Conservation (phyloP, 2,113 vertebrate genomes). For the Tauraco erythrolophus region DNA sequence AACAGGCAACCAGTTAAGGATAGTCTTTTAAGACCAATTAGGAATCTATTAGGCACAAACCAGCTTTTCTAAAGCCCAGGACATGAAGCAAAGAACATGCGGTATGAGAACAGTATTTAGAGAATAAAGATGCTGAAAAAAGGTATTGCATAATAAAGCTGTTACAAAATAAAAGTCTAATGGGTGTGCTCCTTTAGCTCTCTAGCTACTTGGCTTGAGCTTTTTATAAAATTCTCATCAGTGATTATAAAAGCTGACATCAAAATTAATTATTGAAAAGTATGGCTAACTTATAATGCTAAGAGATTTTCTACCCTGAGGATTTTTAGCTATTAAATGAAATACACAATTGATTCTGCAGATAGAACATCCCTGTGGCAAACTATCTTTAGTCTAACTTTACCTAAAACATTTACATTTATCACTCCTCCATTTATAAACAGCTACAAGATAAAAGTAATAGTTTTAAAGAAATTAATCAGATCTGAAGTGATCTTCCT, state of each 20-base stretch:
- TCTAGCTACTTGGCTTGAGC: background rate
- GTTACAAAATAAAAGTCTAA: background rate
- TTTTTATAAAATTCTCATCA: too few species aligned
- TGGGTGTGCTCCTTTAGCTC: background rate
- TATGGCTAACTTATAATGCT: background rate
- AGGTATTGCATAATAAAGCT: background rate
- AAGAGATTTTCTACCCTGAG: background rate
- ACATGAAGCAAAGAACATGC: background rate
- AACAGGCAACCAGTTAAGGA: slow-evolving; percentile 19
- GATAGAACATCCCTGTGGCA: background rate
- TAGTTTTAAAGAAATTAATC: background rate
- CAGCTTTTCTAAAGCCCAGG: background rate
- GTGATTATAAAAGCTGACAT: slow-evolving; percentile 13
- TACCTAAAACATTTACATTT: background rate
- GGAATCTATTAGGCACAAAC: background rate
- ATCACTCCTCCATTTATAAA: background rate
- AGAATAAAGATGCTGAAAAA: background rate
- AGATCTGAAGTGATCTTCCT: background rate
- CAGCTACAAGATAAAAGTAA: background rate
- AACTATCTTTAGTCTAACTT: background rate
- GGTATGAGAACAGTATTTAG: background rate
- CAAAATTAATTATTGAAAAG: slow-evolving; percentile 38
- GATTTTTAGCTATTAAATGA: slow-evolving; percentile 1
- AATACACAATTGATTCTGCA: background rate
- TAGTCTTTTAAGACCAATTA: too few species aligned